These are phyloP conservation scores for Leuciscus idus DNA, from an alignment of 2,113 vertebrate species.

Conservation along the genomic window DNA sequence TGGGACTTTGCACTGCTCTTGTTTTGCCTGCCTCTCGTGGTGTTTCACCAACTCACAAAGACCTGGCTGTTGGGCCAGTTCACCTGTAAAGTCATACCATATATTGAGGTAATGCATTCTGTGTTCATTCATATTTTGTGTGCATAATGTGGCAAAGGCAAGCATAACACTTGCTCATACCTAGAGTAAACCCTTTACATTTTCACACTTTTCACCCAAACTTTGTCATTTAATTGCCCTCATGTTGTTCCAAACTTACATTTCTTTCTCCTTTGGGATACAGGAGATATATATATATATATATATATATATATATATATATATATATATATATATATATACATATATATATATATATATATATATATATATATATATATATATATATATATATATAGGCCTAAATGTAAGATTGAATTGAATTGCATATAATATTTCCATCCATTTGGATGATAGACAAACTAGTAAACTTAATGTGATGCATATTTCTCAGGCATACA, in stretches of 20 bases:
- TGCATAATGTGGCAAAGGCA: neutral
- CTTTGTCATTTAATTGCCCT: neutral
- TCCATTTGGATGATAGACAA: neutral
- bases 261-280: neutral
- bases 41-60: conserved; percentile 95
- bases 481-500: too few relatives aligned
- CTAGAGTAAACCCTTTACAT: neutral
- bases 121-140: neutral
- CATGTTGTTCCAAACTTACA: neutral
- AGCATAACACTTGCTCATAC: neutral
- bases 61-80: conserved; percentile 96
- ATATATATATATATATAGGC: neutral
- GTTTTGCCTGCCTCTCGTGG: conserved; percentile 94
- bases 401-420: neutral
- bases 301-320: too few relatives aligned
- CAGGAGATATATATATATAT: too few relatives aligned
- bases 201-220: neutral
- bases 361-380: too few relatives aligned
- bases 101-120: conserved; percentile 87
- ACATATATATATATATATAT: too few relatives aligned
- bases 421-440: too few relatives aligned
- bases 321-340: too few relatives aligned
- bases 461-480: neutral
- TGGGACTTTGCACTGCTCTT: conserved; percentile 96
- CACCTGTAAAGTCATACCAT: conserved; percentile 95